phyloP scores from a whole-genome alignment of 2,113 vertebrate species.

The Nesoenas mayeri region DNA sequence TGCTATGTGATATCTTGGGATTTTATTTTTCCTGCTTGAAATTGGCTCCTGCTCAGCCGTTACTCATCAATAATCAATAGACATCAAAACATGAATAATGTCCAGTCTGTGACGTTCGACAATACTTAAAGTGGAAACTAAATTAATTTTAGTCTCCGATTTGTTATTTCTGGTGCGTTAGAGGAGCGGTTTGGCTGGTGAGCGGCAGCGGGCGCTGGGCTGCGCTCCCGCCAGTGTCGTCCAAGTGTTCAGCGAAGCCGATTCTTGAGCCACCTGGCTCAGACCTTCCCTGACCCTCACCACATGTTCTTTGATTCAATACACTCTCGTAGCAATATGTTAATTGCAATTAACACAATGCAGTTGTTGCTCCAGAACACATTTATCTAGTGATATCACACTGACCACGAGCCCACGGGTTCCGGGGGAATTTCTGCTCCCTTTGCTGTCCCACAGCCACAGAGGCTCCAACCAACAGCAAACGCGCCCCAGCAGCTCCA shows the following conservation, averaged over 20 bases:
- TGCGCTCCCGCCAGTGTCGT: too few relatives aligned
- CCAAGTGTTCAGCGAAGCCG: fast-evolving
- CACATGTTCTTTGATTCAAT: neutral
- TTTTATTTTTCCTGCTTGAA: neutral
- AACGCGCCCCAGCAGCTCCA: too few relatives aligned
- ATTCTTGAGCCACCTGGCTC: neutral
- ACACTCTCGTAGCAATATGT: neutral
- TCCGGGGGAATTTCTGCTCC: neutral
- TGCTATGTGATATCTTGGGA: neutral
- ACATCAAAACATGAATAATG: neutral
- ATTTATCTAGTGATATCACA: neutral
- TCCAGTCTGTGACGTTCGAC: neutral
- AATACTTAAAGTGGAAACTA: neutral
- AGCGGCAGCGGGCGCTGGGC: neutral
- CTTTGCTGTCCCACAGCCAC: neutral
- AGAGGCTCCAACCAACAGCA: too few relatives aligned
- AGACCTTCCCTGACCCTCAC: neutral
- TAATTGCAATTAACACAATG: neutral
- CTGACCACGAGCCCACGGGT: neutral
- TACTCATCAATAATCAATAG: slow-evolving; percentile 1
- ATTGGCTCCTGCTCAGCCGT: neutral
- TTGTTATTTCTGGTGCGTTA: neutral
- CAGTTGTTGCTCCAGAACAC: neutral
- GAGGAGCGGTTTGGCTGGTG: neutral
- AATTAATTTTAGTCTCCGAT: neutral